A percentile compares a stretch with the other conserved stretches of the same genome.
Conservation (phyloP, 2,888 invertebrate genomes). For the Troides aeacus region DNA sequence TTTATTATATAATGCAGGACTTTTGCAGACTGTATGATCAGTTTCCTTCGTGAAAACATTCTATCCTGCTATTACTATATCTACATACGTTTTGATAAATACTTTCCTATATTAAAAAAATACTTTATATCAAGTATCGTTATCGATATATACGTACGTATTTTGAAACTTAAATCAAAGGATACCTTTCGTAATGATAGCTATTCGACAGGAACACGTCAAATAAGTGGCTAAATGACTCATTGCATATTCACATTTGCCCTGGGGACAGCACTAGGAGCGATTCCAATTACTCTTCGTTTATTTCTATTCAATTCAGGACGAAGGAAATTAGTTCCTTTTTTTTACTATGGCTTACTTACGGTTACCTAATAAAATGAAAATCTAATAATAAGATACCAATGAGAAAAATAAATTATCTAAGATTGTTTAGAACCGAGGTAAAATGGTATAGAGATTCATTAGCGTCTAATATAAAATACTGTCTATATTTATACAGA, state of each 20-base stretch:
- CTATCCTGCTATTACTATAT: too few relatives aligned
- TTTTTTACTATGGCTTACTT: too few relatives aligned
- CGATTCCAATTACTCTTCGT: neutral
- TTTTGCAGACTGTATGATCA: too few relatives aligned
- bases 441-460: neutral
- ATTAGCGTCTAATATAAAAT: neutral
- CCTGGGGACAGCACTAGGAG: constrained; percentile 9
- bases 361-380: too few relatives aligned
- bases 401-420: too few relatives aligned
- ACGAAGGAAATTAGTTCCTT: neutral
- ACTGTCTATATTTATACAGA: neutral
- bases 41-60: too few relatives aligned
- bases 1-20: too few relatives aligned
- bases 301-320: neutral
- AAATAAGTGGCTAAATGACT: constrained; percentile 15
- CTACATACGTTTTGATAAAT: too few relatives aligned
- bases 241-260: constrained; percentile 21
- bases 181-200: neutral
- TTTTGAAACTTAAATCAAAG: neutral
- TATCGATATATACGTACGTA: neutral
- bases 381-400: too few relatives aligned
- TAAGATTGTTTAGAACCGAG: too few relatives aligned
- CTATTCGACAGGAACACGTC: neutral
- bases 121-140: too few relatives aligned
- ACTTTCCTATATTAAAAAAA: too few relatives aligned